Evolutionary conservation across 2,113 vertebrate genomes (phyloP), one percentile per base, ranked within the genome.

Genomic region (Elachura formosa): DNA sequence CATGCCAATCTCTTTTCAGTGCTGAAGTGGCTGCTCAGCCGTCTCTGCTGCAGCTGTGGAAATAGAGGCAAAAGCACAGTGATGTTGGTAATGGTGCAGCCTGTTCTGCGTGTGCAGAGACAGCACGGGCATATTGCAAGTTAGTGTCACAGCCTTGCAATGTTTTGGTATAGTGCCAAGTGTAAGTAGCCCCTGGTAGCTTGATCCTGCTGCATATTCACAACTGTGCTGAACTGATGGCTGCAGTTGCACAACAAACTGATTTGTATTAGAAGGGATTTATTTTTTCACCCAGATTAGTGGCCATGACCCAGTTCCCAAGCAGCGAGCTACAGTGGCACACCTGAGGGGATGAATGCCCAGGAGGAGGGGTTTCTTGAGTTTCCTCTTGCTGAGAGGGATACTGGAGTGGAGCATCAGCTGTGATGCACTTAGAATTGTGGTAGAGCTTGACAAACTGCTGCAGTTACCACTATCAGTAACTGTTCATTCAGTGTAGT

Each of bases 131-230:
- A 0, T 23, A 9, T 3, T 48, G 54, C 54, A 40, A 24, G 56
- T 68, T 43, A 49, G 0, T 34, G 36, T 11, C 25, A 24, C 20
- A 46, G 14, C 19, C 29, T 46, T 75, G 24, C 36, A 91, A 10
- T 9, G 64, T 26, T 29, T 29, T 52, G 1, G 2, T 5, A 11
- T 36, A 46, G 34, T 41, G 12, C 23, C 43, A 40, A 16, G 61
- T 28, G 5, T 17, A 52, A 64, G 28, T 14, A 49, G 63, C 16
- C 16, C 4, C 17, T 0, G 1, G 54, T 2, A 4, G 21, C 19
- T 28, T 46, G 26, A 29, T 91, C 87, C 24, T 95, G 46, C 24
- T 67, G 31, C 10, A 8, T 63, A 15, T 48, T 72, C 52, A 73
- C 25, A 71, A 61, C 56, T 91, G 38, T 74, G 33, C 46, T 63